phyloP scores from a whole-genome alignment of 2,797 vertebrate genomes.

The Cuculus canorus region DNA sequence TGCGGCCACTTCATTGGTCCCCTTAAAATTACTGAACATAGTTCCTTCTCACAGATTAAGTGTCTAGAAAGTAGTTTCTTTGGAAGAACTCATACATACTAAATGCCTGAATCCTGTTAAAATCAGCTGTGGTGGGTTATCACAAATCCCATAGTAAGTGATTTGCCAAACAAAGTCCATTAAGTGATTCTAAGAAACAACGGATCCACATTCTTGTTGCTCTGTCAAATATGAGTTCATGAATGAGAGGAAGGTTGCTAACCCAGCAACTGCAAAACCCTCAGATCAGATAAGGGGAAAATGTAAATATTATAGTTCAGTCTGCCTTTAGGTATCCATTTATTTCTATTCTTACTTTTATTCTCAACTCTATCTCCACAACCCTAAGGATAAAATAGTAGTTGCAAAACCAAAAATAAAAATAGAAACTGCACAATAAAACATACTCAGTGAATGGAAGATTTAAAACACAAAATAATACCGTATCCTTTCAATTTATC shows the following conservation, averaged over 20 bases:
- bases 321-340: not conserved
- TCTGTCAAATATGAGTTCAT: rapidly evolving
- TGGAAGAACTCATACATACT: not conserved
- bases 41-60: not conserved
- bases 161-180: not conserved
- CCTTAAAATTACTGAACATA: not conserved
- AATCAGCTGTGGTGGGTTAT: not conserved
- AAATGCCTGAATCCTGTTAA: not conserved
- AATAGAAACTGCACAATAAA: not conserved
- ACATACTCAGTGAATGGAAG: not conserved
- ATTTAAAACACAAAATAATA: not conserved
- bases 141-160: not conserved
- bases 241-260: not conserved
- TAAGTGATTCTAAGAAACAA: not conserved
- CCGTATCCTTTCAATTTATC: not conserved
- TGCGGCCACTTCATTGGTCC: rapidly evolving
- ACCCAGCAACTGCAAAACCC: not conserved
- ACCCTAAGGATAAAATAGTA: not conserved
- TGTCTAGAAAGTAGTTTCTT: not conserved
- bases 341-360: not conserved
- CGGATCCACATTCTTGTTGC: not conserved
- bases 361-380: not conserved
- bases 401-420: not conserved
- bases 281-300: constrained; percentile 38
- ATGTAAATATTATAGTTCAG: constrained; percentile 40